Evolutionary conservation across 2,113 vertebrate genomes (phyloP).

Genomic region (Rhinogobius similis): DNA sequence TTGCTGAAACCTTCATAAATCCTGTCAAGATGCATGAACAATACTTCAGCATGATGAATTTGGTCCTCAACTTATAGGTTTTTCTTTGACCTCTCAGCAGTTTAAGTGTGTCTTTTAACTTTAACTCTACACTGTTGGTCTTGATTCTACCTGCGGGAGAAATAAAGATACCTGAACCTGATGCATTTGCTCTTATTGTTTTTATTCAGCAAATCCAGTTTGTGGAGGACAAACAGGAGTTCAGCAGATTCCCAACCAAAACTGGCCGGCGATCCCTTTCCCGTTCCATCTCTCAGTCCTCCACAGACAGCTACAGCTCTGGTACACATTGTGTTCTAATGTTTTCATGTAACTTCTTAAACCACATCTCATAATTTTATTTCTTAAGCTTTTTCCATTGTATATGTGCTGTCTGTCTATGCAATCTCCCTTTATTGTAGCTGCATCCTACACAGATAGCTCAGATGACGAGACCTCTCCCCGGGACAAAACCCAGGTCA

Average conservation of each 20-base stretch:
- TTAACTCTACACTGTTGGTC: neutral
- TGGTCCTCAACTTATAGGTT: too few relatives aligned
- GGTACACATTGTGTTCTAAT: constrained; percentile 70
- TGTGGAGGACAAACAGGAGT: constrained; percentile 95
- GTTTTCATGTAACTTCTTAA: neutral
- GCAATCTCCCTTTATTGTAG: constrained; percentile 57
- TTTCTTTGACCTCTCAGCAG: neutral
- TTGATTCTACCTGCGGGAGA: too few relatives aligned
- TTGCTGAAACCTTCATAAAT: too few relatives aligned
- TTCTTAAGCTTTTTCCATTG: neutral
- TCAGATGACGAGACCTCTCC: constrained; percentile 95
- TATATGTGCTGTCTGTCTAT: neutral
- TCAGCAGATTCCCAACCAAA: constrained; percentile 92
- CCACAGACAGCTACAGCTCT: constrained; percentile 95
- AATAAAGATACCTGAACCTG: too few relatives aligned
- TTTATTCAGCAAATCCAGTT: constrained; percentile 88
- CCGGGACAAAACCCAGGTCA: constrained; percentile 90
- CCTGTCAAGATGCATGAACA: too few relatives aligned
- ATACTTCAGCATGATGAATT: too few relatives aligned
- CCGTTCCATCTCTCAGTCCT: constrained; percentile 95
- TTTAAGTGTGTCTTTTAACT: neutral
- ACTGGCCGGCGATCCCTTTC: constrained; percentile 92
- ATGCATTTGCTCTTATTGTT: neutral
- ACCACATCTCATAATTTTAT: neutral
- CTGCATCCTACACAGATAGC: constrained; percentile 94